Evolutionary conservation across 2,888 invertebrate species (phyloP), one percentile per base, ranked within the genome.

Genomic region (Epiblema foenella): DNA sequence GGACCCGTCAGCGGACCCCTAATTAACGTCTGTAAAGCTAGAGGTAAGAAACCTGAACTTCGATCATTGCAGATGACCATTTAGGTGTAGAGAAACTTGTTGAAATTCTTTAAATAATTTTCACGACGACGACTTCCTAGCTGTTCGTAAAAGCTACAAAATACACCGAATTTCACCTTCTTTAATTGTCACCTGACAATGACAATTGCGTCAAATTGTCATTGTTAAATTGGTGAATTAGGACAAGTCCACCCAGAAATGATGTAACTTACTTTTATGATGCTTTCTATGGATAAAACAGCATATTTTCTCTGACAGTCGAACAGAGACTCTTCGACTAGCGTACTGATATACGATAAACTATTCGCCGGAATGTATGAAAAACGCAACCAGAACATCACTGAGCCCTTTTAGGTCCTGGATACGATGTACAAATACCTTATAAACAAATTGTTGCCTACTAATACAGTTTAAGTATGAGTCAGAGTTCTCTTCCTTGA

Each of bases 1-100:
- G 80, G 76, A 81, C 77, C 79, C 79, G 80, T 85, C 87, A 84
- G 84, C 66, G 77, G 77, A 75, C 74, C 66, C 67, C 74, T 76
- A 78, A 78, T 75, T 74, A 66, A 37, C 29, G 60, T 71, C 46
- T 66, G 29, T 37, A 71, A 60, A 66, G 70, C 66, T 60, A n/a
- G n/a, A n/a, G n/a, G n/a, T n/a, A 54, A 62, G 54, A n/a, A 70
- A 70, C 59, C 65, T 70, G 70, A 65, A 60, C 18, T 70, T 65
- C 65, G 37, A 67, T 58, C 8, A 58, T 51, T 58, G 17, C 51
- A 7, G 37, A 49, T 58, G 49, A 51, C 39, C 37, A 49, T 67
- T 59, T 51, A 59, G 7, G 20, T 39, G 20, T 52, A 15, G 12
- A n/a, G 37, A 63, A 63, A 20, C 29, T 63, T 52, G 20, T 37